phyloP scores from a whole-genome alignment of 2,113 vertebrate genomes.

The Periophthalmus modestus region DNA sequence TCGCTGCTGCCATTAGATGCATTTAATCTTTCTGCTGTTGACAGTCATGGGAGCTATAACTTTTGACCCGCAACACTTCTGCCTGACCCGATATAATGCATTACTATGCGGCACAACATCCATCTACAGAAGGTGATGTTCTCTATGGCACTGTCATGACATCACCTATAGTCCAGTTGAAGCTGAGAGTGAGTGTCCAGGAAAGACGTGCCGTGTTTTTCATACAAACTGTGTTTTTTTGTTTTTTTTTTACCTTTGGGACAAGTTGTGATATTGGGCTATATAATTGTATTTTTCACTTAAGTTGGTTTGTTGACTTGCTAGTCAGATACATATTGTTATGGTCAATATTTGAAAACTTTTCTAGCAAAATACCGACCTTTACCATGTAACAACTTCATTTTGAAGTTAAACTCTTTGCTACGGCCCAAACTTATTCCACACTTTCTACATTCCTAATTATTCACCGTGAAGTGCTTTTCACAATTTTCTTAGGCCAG shows the following conservation, averaged over 20 bases:
- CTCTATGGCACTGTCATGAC: slow-evolving; percentile 11
- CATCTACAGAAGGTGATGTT: slow-evolving; percentile 31
- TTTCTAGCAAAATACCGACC: background rate
- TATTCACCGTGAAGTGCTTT: no score
- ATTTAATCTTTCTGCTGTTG: slow-evolving; percentile 55
- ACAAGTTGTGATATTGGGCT: background rate
- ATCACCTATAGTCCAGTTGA: background rate
- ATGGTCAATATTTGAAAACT: background rate
- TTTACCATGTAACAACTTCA: no score
- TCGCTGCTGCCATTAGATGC: slow-evolving; percentile 43
- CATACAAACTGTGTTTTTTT: background rate
- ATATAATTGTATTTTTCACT: no score
- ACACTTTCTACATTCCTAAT: no score
- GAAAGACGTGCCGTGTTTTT: background rate
- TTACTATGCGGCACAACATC: slow-evolving; percentile 15
- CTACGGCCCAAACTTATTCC: no score
- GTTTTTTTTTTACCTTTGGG: background rate
- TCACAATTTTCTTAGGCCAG: no score
- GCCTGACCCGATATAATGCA: slow-evolving; percentile 27
- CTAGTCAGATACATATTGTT: background rate
- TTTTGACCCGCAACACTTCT: slow-evolving; percentile 22
- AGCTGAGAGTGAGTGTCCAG: background rate
- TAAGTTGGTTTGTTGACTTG: no score
- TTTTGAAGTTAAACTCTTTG: no score
- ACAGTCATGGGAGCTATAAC: slow-evolving; percentile 47